Evolutionary conservation across 2,888 invertebrate species (phyloP).

Genomic region (Ctenicera cuprea): DNA sequence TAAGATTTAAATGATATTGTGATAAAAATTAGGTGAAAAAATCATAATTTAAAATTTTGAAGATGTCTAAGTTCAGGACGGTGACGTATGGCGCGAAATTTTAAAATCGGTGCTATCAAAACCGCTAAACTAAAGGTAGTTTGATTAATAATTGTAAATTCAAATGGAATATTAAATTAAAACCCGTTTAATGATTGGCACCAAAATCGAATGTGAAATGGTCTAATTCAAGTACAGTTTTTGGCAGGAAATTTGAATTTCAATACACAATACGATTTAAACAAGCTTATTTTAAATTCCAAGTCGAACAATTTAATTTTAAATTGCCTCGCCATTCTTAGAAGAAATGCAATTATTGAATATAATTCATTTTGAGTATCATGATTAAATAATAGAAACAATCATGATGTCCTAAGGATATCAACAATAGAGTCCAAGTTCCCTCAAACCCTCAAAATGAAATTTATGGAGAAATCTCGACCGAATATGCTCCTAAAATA

Average conservation of each 20-base stretch:
- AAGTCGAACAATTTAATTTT: background rate
- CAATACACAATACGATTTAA: no score
- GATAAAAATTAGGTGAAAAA: no score
- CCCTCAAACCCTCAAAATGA: slow-evolving; percentile 44
- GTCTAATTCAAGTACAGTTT: background rate
- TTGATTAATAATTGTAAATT: no score
- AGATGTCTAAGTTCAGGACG: no score
- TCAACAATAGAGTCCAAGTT: slow-evolving; percentile 53
- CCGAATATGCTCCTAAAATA: background rate
- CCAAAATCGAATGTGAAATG: background rate
- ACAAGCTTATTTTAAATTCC: no score
- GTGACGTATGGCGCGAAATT: no score
- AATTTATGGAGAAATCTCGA: background rate
- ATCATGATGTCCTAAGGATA: slow-evolving; percentile 42
- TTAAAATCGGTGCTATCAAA: no score
- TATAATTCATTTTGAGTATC: background rate
- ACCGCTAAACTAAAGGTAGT: no score
- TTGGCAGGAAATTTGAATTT: slow-evolving; percentile 1
- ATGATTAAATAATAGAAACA: slow-evolving; percentile 35
- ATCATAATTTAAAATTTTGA: no score
- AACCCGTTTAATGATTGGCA: background rate
- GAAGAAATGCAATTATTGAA: background rate
- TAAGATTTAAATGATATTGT: background rate
- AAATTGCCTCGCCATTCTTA: background rate
- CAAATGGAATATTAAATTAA: no score